These are phyloP conservation scores for Siniperca knerii DNA, from an alignment of 2,113 vertebrate species.

Conservation along the genomic window DNA sequence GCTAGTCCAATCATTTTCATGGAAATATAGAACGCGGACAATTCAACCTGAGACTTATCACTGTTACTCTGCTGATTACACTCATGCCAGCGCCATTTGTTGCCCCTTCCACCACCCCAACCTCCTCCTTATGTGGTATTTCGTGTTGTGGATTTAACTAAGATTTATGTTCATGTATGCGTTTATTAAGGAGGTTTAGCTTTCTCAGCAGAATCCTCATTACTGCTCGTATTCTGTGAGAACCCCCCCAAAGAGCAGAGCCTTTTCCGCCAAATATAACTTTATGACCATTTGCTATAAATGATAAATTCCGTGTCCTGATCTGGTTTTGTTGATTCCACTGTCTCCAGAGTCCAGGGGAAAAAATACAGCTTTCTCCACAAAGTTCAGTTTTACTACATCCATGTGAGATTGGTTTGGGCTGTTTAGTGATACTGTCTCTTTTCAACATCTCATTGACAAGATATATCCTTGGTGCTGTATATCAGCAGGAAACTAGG, in stretches of 20 bases:
- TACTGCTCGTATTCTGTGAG: not conserved
- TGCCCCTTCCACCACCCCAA: not conserved
- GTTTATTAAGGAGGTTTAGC: not conserved
- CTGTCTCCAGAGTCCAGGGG: not conserved
- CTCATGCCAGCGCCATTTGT: not conserved
- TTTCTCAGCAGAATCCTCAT: not conserved
- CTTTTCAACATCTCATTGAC: not conserved
- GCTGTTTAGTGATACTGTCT: not conserved
- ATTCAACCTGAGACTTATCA: not conserved
- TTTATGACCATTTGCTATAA: not conserved
- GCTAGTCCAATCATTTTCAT: not conserved
- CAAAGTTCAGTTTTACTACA: not conserved
- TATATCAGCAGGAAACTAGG: not conserved
- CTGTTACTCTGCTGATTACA: not conserved
- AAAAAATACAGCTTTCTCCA: not conserved
- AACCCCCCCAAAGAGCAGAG: not conserved
- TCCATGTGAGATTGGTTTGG: not conserved
- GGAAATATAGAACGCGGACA: not conserved
- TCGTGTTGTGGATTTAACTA: not conserved
- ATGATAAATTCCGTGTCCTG: not conserved
- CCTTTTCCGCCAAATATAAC: not conserved
- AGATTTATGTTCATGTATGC: not conserved
- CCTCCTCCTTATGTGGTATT: not conserved
- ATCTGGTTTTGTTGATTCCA: not conserved
- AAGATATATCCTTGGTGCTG: not conserved